A percentile compares a stretch with the other conserved stretches of the same genome.
These are phyloP conservation scores for Syngnathus typhle DNA, from an alignment of 2,113 vertebrate species.

Conservation along the genomic window DNA sequence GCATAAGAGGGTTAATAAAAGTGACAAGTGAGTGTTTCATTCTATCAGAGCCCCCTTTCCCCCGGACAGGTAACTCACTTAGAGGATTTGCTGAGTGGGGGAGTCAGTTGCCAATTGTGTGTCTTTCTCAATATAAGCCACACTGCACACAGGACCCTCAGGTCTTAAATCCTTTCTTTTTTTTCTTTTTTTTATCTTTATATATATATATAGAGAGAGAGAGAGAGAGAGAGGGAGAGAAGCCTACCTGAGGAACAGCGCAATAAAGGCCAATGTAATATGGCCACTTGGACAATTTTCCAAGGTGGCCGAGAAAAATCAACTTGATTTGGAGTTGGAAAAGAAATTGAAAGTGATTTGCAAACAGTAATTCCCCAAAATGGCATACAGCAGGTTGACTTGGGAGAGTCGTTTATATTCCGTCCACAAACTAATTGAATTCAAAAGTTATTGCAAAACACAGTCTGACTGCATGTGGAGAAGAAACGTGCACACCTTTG, in stretches of 20 bases:
- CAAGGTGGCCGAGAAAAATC: conserved; percentile 23
- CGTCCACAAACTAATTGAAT: conserved; percentile 58
- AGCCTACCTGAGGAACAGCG: conserved; percentile 57
- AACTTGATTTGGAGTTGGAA: conserved; percentile 57
- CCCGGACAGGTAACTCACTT: conserved; percentile 69
- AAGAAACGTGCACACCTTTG: conserved; percentile 8
- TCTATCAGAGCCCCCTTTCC: conserved; percentile 62
- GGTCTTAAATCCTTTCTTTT: conserved; percentile 44
- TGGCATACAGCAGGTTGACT: conserved; percentile 58
- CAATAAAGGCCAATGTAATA: conserved; percentile 68
- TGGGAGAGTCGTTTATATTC: conserved; percentile 63
- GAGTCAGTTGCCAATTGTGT: conserved; percentile 48
- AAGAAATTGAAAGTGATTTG: conserved; percentile 70
- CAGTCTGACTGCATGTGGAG: conserved; percentile 29
- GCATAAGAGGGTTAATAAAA: conserved; percentile 69
- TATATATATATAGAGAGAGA: too few relatives aligned
- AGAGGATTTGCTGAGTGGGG: conserved; percentile 62
- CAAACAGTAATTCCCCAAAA: conserved; percentile 64
- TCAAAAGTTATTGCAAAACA: conserved; percentile 64
- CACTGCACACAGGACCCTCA: conserved; percentile 58
- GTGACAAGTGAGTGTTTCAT: conserved; percentile 72
- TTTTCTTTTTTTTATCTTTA: too few relatives aligned
- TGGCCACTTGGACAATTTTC: conserved; percentile 57
- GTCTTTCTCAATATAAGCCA: conserved; percentile 69
- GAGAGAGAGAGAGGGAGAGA: conserved; percentile 33